phyloP scores from a whole-genome alignment of 2,888 invertebrate species.

The Euproctis similis region DNA sequence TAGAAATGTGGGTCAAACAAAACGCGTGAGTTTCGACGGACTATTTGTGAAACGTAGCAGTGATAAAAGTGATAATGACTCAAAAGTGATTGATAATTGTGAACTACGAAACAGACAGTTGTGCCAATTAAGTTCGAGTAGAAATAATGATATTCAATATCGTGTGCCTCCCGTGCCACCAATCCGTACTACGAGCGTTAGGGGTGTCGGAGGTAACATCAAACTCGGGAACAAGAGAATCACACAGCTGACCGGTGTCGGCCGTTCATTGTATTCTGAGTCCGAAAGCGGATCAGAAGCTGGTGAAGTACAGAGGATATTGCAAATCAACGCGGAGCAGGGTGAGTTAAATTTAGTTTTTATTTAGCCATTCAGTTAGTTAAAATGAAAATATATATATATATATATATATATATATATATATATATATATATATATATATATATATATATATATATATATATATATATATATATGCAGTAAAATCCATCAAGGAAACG shows the following conservation, averaged over 20 bases:
- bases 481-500: no score
- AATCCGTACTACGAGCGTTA: conserved; percentile 53
- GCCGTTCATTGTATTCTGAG: conserved; percentile 63
- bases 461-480: no score
- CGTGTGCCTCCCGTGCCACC: conserved; percentile 51
- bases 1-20: conserved; percentile 27
- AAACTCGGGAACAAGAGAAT: conserved; percentile 31
- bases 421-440: no score
- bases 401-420: no score
- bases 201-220: conserved; percentile 23
- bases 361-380: no score
- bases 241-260: conserved; percentile 21
- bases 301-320: conserved; percentile 81
- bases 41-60: conserved; percentile 19
- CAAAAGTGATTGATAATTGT: conserved; percentile 24
- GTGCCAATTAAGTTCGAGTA: conserved; percentile 13
- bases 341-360: conserved; percentile 26
- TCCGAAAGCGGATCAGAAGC: conserved; percentile 84
- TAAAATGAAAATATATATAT: no score
- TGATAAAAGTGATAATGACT: conserved; percentile 17
- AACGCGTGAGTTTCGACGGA: conserved; percentile 53
- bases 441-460: no score
- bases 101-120: conserved; percentile 20
- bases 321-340: conserved; percentile 45
- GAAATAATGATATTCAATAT: conserved; percentile 20